Base-by-base conservation (phyloP, 2,888 invertebrate species). In the Punctoribates punctum region DNA sequence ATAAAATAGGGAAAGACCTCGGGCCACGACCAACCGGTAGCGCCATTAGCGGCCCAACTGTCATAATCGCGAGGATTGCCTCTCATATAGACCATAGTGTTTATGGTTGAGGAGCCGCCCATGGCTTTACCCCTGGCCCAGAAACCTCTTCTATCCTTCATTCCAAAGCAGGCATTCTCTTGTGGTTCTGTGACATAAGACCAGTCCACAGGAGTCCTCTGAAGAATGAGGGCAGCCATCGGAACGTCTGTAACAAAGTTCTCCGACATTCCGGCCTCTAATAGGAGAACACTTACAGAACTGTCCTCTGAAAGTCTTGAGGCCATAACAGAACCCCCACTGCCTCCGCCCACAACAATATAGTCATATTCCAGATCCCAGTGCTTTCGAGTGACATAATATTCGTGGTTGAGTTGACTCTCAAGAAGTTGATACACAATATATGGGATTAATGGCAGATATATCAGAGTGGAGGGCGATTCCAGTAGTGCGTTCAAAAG, bases 101-200 rank as follows among this genome's bases (percentile, higher is more conserved):
- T 94, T 0, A 94, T 86, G 0, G 93, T 93, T 46, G 92, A 91
- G 2, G 91, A 92, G 0, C 95, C 95, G 0, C 94, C 94, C 0
- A 94, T 86, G 0, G 93, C 93, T 85, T 93, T 94, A 73, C 95
- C 95, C 77, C 93, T 88, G 0, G 94, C 94, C 94, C 94, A 94
- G 3, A 72, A 65, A 23, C 77, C 48, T 34, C 73, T 29, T 15
- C 73, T 38, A 11, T 27, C 51, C 60, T 77, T 79, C 5, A 80
- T 67, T 11, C 80, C 80, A 17, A 80, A 79, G 60, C 80, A 80
- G 13, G 80, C 60, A 1, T 77, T 79, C 46, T 80, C 73, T 42
- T 92, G 90, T 0, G 94, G 93, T 82, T 94, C 94, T 0, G 92
- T 93, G 84, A 94, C 94, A 83, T 93, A 95, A 82, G 92, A 90